Percentiles rank a stretch among this genome's conserved stretches.
phyloP scores from a whole-genome alignment of 2,113 vertebrate species.

The Astur gentilis region DNA sequence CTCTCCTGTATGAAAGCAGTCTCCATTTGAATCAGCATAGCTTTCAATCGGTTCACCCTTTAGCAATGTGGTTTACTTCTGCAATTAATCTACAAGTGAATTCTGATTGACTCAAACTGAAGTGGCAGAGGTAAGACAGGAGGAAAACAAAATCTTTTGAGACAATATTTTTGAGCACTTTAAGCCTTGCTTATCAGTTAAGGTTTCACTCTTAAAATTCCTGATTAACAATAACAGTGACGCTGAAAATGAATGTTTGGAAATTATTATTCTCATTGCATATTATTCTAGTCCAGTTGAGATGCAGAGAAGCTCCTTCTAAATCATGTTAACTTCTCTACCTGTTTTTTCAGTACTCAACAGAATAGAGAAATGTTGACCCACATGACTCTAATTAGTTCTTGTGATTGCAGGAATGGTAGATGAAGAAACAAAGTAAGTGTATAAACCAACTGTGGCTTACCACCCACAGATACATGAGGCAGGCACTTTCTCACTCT shows the following conservation, averaged over 20 bases:
- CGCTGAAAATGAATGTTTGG: neutral
- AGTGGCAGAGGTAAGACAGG: neutral
- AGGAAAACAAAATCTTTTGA: neutral
- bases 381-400: conserved; percentile 30
- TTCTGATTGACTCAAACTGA: neutral
- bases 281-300: neutral
- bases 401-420: neutral
- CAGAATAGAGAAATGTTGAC: neutral
- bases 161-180: neutral
- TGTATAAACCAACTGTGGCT: neutral
- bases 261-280: neutral
- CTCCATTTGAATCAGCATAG: neutral
- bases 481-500: conserved; percentile 27
- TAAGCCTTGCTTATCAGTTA: neutral
- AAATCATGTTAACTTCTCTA: neutral
- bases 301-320: neutral
- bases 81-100: neutral
- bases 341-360: neutral
- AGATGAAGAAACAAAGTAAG: conserved; percentile 31
- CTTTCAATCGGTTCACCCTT: neutral
- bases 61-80: neutral
- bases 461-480: conserved; percentile 26
- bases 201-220: neutral
- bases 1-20: neutral
- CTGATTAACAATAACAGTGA: neutral